Percentiles rank a stretch among this genome's conserved stretches.
Evolutionary conservation across 2,113 vertebrate species (phyloP).

Genomic region (Amazona vittata): DNA sequence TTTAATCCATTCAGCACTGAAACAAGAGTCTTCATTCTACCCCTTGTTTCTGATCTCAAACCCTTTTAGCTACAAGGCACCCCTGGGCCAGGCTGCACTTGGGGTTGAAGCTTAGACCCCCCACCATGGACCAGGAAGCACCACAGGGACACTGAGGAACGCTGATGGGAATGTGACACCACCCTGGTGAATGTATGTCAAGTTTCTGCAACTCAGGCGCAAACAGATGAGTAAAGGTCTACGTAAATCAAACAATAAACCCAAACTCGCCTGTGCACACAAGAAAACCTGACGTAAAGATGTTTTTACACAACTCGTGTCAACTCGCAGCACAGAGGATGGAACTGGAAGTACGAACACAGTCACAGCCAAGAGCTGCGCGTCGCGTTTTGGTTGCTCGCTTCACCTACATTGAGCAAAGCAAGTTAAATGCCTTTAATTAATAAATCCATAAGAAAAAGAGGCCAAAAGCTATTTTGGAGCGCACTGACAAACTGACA

Average conservation of each 20-base stretch:
- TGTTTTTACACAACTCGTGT: background rate
- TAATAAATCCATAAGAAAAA: background rate
- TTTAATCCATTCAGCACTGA: background rate
- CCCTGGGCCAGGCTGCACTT: background rate
- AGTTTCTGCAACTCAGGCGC: background rate
- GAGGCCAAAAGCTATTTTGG: background rate
- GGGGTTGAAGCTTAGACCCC: background rate
- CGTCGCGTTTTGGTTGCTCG: accelerated
- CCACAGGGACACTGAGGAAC: background rate
- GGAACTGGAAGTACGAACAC: background rate
- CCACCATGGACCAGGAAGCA: accelerated
- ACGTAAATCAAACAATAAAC: background rate
- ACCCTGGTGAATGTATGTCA: background rate
- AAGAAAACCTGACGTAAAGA: background rate
- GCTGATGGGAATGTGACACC: background rate
- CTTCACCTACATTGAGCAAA: background rate
- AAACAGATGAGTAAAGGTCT: background rate
- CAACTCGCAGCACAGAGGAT: background rate
- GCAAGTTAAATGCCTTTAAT: background rate
- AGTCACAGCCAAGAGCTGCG: background rate
- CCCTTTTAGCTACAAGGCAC: background rate
- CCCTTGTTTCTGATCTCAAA: background rate
- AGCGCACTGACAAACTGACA: background rate
- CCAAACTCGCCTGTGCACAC: background rate
- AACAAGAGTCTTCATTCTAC: background rate